Conservation (phyloP, 2,888 invertebrate genomes). For the Sinodicranocentrus sp. region DNA sequence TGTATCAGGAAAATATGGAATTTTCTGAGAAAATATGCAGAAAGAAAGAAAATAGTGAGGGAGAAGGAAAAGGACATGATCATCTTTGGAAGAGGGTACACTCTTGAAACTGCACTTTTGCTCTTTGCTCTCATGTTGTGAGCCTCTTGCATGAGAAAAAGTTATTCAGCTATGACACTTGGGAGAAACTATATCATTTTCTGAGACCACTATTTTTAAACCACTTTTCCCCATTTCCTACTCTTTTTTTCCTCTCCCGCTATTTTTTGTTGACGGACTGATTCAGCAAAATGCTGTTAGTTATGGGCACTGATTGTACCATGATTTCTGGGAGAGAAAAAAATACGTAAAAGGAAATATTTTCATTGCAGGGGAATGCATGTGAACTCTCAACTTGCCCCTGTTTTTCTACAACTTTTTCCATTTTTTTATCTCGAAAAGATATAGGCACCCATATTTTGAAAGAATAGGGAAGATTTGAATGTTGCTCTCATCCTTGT, state of each 20-base stretch:
- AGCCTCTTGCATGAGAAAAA: conserved; percentile 36
- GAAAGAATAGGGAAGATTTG: too few species aligned
- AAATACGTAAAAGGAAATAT: background rate
- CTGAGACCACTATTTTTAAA: conserved; percentile 56
- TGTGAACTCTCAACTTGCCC: conserved; percentile 22
- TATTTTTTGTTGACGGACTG: conserved; percentile 61
- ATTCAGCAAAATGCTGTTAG: conserved; percentile 59
- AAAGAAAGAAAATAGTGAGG: conserved; percentile 9
- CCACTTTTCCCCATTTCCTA: too few species aligned
- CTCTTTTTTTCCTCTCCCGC: conserved; percentile 13
- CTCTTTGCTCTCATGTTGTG: too few species aligned
- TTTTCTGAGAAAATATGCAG: conserved; percentile 37
- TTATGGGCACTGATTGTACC: conserved; percentile 62
- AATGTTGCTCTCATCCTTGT: background rate
- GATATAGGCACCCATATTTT: too few species aligned
- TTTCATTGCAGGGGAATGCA: conserved; percentile 9
- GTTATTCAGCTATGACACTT: conserved; percentile 64
- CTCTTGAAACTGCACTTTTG: too few species aligned
- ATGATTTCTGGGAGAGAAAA: too few species aligned
- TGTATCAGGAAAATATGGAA: conserved; percentile 33
- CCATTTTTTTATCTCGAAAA: too few species aligned
- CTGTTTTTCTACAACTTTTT: conserved; percentile 10
- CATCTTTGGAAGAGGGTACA: background rate
- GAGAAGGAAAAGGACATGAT: conserved; percentile 13
- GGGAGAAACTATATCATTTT: conserved; percentile 65